phyloP scores from a whole-genome alignment of 2,113 vertebrate species.

The Pheucticus melanocephalus region DNA sequence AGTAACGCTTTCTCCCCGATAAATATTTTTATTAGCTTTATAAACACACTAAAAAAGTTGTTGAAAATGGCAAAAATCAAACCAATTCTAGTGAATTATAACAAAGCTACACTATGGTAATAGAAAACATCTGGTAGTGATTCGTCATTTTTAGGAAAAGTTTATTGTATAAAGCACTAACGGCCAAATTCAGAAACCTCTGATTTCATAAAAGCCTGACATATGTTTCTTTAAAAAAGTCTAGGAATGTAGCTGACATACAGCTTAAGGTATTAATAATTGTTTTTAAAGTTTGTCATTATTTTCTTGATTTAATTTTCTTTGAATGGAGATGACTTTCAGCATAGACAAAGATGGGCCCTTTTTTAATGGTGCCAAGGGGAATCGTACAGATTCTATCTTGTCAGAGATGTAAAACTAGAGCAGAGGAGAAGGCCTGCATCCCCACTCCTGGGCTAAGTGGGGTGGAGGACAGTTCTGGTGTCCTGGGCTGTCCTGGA shows the following conservation, averaged over 20 bases:
- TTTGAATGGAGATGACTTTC: not conserved
- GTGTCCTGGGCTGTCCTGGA: not conserved
- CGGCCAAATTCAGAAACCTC: not conserved
- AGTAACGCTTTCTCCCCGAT: not conserved
- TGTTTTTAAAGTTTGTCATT: not conserved
- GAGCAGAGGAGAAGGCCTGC: not conserved
- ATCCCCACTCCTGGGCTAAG: not conserved
- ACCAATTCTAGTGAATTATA: constrained; percentile 45
- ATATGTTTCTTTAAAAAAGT: not conserved
- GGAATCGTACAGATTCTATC: not conserved
- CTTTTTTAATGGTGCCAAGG: not conserved
- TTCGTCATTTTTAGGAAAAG: constrained; percentile 32
- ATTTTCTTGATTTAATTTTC: not conserved
- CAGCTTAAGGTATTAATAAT: not conserved
- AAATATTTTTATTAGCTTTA: constrained; percentile 61
- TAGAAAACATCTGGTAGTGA: constrained; percentile 24
- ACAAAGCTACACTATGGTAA: constrained; percentile 15
- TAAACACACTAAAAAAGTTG: constrained; percentile 54
- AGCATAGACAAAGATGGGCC: not conserved
- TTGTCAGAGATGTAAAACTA: not conserved
- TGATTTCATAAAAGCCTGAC: constrained; percentile 5
- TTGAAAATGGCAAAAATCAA: constrained; percentile 57
- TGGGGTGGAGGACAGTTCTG: fast-evolving
- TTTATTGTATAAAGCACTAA: constrained; percentile 1
- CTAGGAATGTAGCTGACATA: not conserved